phyloP scores from a whole-genome alignment of 2,113 vertebrate genomes.

The Nansenia antarctica region DNA sequence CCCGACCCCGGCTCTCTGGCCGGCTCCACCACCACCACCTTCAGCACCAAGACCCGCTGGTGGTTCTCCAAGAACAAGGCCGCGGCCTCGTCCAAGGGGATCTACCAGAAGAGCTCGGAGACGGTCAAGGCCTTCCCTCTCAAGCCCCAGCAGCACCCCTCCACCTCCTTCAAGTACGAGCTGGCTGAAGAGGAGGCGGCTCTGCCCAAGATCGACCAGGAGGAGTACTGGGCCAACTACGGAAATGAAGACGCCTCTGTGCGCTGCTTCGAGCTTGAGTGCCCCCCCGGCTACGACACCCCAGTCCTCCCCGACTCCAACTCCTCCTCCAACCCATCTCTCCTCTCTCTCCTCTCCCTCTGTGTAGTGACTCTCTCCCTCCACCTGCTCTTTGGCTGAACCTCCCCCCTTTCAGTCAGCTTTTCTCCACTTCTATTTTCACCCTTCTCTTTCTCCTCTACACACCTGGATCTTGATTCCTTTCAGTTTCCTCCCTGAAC shows the following conservation, averaged over 20 bases:
- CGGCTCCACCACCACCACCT: conserved; percentile 78
- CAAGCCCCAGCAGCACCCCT: conserved; percentile 58
- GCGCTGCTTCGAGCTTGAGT: conserved; percentile 75
- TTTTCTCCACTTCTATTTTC: conserved; percentile 39
- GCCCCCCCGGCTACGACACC: conserved; percentile 65
- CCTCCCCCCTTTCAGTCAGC: neutral
- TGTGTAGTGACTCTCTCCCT: conserved; percentile 54
- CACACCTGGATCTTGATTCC: conserved; percentile 55
- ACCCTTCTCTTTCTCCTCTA: conserved; percentile 51
- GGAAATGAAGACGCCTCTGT: conserved; percentile 81
- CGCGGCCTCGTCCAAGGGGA: conserved; percentile 79
- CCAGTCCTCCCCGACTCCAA: conserved; percentile 48
- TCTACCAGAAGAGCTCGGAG: conserved; percentile 72
- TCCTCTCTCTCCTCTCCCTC: conserved; percentile 54
- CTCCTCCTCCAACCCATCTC: conserved; percentile 35
- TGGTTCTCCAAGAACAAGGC: conserved; percentile 85
- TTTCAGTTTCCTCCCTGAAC: conserved; percentile 44
- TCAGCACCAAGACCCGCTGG: conserved; percentile 82
- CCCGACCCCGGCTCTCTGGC: conserved; percentile 79
- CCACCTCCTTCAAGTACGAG: conserved; percentile 70
- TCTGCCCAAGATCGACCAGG: conserved; percentile 79
- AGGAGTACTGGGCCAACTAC: conserved; percentile 83
- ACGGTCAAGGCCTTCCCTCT: conserved; percentile 76
- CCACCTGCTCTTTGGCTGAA: conserved; percentile 77
- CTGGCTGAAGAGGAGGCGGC: conserved; percentile 71